Percentiles rank a stretch among this genome's conserved stretches.
Conservation (phyloP, 1,140 invertebrate species). For the Charaxes varanes region DNA sequence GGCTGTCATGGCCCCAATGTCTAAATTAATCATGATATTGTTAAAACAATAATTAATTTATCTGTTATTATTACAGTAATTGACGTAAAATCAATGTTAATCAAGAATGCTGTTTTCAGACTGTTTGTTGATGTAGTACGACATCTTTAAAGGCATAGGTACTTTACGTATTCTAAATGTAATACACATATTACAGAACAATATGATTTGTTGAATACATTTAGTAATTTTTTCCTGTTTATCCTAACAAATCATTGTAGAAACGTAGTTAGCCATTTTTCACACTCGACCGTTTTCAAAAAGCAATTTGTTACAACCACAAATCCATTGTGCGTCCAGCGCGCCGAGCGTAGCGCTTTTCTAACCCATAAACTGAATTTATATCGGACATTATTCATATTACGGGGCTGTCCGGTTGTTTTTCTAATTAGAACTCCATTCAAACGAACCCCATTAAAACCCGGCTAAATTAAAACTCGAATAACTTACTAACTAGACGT, state of each 20-base stretch:
- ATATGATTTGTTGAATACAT: too few species aligned
- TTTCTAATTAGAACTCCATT: constrained; percentile 72
- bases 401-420: constrained; percentile 47
- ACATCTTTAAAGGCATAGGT: too few species aligned
- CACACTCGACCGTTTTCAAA: constrained; percentile 45
- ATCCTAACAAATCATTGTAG: constrained; percentile 8
- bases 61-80: too few species aligned
- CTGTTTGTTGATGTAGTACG: constrained; percentile 1
- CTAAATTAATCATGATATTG: too few species aligned
- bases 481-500: constrained; percentile 73
- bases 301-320: constrained; percentile 55
- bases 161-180: too few species aligned
- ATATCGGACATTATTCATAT: constrained; percentile 67
- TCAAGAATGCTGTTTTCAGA: constrained; percentile 4
- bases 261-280: constrained; percentile 26
- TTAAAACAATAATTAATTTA: too few species aligned
- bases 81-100: too few species aligned
- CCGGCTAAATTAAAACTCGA: constrained; percentile 71
- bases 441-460: constrained; percentile 68
- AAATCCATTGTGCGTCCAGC: constrained; percentile 44
- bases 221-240: constrained; percentile 11
- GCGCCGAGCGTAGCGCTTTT: constrained; percentile 42
- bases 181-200: too few species aligned
- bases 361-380: constrained; percentile 63
- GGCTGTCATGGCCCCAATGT: too few species aligned